Percentiles rank a stretch among this genome's conserved stretches.
Conservation (phyloP, 35 echinoderm and acorn worm species). For the Hemicentrotus pulcherrimus region DNA sequence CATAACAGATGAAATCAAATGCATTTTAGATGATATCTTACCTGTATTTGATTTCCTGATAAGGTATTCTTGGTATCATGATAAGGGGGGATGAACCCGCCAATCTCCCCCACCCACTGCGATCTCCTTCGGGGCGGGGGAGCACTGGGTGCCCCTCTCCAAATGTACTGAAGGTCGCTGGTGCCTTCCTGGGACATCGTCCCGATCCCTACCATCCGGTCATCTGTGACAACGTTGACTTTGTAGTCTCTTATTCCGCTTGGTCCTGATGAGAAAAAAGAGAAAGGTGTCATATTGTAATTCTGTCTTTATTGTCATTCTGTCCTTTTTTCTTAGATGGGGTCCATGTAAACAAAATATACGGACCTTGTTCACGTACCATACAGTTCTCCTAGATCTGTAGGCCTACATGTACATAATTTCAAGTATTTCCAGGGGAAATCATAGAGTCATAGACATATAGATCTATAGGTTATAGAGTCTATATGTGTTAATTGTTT, state of each 20-base stretch:
- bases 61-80: slow-evolving; percentile 72
- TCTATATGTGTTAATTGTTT: too few relatives aligned
- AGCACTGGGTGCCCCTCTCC: slow-evolving; percentile 77
- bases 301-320: background rate
- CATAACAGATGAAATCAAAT: too few relatives aligned
- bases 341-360: background rate
- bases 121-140: slow-evolving; percentile 69
- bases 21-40: slow-evolving; percentile 29
- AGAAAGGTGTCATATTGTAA: background rate
- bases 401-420: too few relatives aligned
- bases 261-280: slow-evolving; percentile 62
- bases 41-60: slow-evolving; percentile 84
- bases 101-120: slow-evolving; percentile 89
- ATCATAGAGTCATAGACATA: too few relatives aligned
- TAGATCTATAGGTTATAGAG: too few relatives aligned
- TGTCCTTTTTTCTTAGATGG: background rate
- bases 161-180: slow-evolving; percentile 78
- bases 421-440: too few relatives aligned
- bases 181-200: slow-evolving; percentile 92
- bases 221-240: slow-evolving; percentile 88
- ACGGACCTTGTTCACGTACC: too few relatives aligned
- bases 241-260: slow-evolving; percentile 90
- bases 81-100: slow-evolving; percentile 84
- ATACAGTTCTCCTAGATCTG: too few relatives aligned
- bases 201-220: slow-evolving; percentile 94